A percentile compares a stretch with the other conserved stretches of the same genome.
Evolutionary conservation across 2,888 invertebrate genomes (phyloP).

Genomic region (Parnassius orleans): DNA sequence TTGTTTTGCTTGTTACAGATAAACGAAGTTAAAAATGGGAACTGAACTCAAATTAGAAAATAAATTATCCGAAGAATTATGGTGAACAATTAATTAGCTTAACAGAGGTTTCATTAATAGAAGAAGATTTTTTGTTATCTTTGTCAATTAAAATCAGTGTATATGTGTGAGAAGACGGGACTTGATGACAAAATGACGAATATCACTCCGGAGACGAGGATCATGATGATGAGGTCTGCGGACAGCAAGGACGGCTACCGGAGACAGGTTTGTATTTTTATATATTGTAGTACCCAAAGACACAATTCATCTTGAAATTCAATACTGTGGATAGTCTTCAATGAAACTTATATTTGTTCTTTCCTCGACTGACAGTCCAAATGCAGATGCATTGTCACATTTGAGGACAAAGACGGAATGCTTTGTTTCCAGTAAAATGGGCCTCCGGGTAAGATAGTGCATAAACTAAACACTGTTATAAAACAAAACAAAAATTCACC

Average conservation of each 20-base stretch:
- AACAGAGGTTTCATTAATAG: not conserved
- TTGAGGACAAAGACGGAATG: too few species aligned
- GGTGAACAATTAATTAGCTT: not conserved
- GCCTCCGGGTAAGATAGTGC: too few species aligned
- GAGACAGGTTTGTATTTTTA: conserved; percentile 57
- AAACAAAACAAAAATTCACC: too few species aligned
- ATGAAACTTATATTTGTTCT: too few species aligned
- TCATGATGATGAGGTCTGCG: conserved; percentile 68
- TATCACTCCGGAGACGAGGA: conserved; percentile 69
- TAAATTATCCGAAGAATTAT: conserved; percentile 1
- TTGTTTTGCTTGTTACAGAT: conserved; percentile 33
- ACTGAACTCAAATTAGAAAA: conserved; percentile 10
- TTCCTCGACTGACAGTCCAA: too few species aligned
- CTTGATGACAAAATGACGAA: conserved; percentile 68
- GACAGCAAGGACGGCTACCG: conserved; percentile 62
- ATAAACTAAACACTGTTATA: too few species aligned
- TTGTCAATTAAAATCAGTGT: conserved; percentile 36
- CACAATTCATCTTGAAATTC: too few species aligned
- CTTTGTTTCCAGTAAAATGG: too few species aligned
- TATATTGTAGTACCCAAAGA: too few species aligned
- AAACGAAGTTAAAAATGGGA: conserved; percentile 23
- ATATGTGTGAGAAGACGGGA: conserved; percentile 64
- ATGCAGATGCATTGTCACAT: too few species aligned
- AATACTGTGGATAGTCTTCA: too few species aligned
- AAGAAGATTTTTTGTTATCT: conserved; percentile 21